Base-by-base conservation (phyloP, 2,888 invertebrate genomes). In the Ophraella communa region DNA sequence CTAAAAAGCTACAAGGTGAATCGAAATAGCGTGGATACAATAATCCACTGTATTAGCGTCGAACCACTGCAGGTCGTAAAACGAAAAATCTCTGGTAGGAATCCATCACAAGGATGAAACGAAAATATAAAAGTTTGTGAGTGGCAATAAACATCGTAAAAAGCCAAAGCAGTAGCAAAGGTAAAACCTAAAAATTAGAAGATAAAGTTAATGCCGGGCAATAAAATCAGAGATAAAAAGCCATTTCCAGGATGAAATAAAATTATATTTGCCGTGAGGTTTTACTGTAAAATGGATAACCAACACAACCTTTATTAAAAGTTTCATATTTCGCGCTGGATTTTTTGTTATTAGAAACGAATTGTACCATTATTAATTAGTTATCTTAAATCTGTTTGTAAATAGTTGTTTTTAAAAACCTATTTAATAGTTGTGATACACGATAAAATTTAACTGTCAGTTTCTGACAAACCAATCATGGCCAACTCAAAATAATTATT, bases 121-220 rank as follows among this genome's bases (percentile, higher is more conserved):
- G 14, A 24, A 49, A 49, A 21, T 21, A 21, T 21, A 47, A 49
- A 49, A 49, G 24, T 24, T 49, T 49, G 17, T 24, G 49, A 49
- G 49, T 24, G 24, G 49, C 17, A 49, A 49, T 49, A 23, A 49
- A 23, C 14, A 49, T 24, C 14, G 14, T 49, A n/a, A 49, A n/a
- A 49, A 49, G 24, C 23, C 49, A 49, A 24, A 49, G 24, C 11
- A 24, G 7, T 23, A 14, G 24, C 1, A 23, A 23, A 49, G 24
- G 45, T 45, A 11, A 20, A 21, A 21, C 24, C 49, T 24, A 49
- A n/a, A 49, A 49, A 49, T 49, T 49, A 49, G 49, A 7, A 24
- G 49, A 49, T 49, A 49, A 49, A 49, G 23, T 49, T 49, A 49
- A 49, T 49, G 49, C n/a, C 47, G n/a, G 21, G n/a, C 10, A 47